phyloP scores from a whole-genome alignment of 2,113 vertebrate genomes.

The Urocolius indicus region DNA sequence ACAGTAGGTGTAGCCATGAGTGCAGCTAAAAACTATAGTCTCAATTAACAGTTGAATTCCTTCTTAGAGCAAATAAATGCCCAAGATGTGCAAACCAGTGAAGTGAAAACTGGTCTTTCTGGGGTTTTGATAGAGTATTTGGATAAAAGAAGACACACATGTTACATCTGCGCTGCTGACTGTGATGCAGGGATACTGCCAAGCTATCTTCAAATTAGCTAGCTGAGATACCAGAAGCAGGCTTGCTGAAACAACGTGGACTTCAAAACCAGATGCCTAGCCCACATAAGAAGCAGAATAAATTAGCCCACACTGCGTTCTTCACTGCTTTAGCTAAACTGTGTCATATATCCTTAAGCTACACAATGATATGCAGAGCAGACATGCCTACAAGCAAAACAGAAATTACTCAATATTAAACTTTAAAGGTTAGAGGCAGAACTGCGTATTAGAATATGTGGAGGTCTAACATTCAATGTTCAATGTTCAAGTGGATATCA shows the following conservation, averaged over 20 bases:
- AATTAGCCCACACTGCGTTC: not conserved
- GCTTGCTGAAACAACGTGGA: not conserved
- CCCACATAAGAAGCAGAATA: not conserved
- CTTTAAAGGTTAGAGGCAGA: not conserved
- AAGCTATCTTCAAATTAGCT: not conserved
- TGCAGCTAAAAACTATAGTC: not conserved
- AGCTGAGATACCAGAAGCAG: not conserved
- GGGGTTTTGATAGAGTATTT: not conserved
- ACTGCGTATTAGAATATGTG: not conserved
- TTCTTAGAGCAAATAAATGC: not conserved
- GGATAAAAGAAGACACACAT: not conserved
- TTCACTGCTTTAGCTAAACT: not conserved
- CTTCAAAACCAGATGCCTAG: not conserved
- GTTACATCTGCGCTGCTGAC: not conserved
- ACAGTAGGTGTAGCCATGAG: not conserved
- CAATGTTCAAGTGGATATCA: not conserved
- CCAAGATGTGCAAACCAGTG: not conserved
- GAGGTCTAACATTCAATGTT: not conserved
- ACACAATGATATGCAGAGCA: not conserved
- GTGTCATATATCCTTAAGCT: not conserved
- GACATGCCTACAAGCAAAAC: not conserved
- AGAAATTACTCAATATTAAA: not conserved
- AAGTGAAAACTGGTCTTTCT: not conserved
- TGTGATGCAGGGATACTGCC: not conserved
- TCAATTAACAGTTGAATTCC: not conserved